Conservation (phyloP, 1,140 invertebrate species). For the Epicauta chinensis region DNA sequence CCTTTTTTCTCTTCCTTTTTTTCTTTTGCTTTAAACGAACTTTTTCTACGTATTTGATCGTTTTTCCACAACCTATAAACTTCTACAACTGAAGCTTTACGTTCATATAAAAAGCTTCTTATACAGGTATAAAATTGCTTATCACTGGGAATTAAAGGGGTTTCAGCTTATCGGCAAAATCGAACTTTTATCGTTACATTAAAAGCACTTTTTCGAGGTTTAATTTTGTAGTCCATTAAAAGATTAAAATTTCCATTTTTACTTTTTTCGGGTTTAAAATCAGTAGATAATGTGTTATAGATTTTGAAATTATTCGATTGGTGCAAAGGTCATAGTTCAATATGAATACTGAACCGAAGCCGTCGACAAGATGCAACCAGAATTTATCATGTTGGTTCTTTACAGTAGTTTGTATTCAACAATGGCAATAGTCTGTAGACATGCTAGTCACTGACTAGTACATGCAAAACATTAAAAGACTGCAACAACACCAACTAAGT, state of each 20-base stretch:
- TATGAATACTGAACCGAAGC: slow-evolving; percentile 14
- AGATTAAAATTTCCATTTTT: no score
- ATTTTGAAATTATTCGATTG: no score
- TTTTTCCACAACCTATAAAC: slow-evolving; percentile 11
- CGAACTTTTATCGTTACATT: no score
- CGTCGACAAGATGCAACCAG: slow-evolving; percentile 10
- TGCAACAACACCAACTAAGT: no score
- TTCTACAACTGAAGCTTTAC: slow-evolving; percentile 9
- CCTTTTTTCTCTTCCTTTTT: no score
- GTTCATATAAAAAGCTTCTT: slow-evolving; percentile 11
- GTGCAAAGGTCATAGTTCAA: not conserved
- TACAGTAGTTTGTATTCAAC: slow-evolving; percentile 13
- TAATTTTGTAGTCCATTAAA: no score
- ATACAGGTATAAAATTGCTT: slow-evolving; percentile 15
- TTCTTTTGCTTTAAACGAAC: no score
- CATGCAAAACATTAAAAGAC: not conserved
- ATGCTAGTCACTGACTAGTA: slow-evolving; percentile 15
- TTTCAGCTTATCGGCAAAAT: no score
- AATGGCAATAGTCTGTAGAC: slow-evolving; percentile 4
- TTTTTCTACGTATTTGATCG: slow-evolving; percentile 5
- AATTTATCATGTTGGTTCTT: slow-evolving; percentile 17
- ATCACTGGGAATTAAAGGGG: slow-evolving; percentile 2
- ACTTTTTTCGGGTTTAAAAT: no score
- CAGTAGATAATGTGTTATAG: no score
- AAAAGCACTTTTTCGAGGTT: no score